Evolutionary conservation across 2,113 vertebrate genomes (phyloP).

Genomic region (Pseudonaja textilis): DNA sequence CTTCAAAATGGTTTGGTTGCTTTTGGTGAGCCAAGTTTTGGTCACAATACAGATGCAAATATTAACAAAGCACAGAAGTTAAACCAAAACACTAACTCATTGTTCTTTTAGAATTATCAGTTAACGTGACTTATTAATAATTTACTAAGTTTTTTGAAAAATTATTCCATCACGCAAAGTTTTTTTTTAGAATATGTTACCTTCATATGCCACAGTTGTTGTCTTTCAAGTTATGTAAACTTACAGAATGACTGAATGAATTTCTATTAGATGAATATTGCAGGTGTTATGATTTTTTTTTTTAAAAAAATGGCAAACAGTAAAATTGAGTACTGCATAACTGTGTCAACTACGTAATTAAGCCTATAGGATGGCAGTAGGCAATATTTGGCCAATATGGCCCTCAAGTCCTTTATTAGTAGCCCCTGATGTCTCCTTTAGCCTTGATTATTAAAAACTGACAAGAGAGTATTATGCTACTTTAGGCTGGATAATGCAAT

Average conservation of each 20-base stretch:
- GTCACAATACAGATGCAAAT: neutral
- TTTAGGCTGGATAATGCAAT: neutral
- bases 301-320: neutral
- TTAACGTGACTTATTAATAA: neutral
- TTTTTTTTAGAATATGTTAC: neutral
- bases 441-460: neutral
- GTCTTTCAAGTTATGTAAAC: neutral
- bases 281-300: neutral
- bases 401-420: neutral
- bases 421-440: neutral
- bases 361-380: neutral
- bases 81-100: neutral
- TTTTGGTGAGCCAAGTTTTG: neutral
- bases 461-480: neutral
- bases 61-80: neutral
- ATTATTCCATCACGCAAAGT: neutral
- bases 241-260: neutral
- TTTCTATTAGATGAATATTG: neutral
- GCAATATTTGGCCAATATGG: neutral
- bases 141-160: neutral
- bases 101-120: constrained; percentile 7
- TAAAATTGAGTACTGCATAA: neutral
- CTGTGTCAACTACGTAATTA: neutral
- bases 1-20: neutral
- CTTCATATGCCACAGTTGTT: neutral